phyloP scores from a whole-genome alignment of 2,888 invertebrate genomes.

The Cheilosia variabilis region DNA sequence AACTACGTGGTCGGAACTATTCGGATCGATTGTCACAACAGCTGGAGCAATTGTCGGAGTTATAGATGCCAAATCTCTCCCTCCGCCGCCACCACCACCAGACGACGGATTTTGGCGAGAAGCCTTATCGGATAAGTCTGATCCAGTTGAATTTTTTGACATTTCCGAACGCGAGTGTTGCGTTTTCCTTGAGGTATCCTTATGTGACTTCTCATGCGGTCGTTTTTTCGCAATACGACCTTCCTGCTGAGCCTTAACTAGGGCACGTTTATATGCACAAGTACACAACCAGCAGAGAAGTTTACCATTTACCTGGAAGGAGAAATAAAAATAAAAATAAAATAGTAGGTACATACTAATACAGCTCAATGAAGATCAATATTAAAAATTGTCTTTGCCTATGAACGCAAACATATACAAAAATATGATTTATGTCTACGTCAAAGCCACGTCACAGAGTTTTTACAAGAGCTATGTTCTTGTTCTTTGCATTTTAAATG shows the following conservation, averaged over 20 bases:
- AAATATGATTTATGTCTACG: slow-evolving; percentile 62
- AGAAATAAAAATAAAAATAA: slow-evolving; percentile 30
- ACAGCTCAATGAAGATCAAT: slow-evolving; percentile 14
- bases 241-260: slow-evolving; percentile 95
- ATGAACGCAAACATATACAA: slow-evolving; percentile 80
- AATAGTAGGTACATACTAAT: slow-evolving; percentile 5
- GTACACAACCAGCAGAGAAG: slow-evolving; percentile 98
- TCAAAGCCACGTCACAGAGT: slow-evolving; percentile 43
- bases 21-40: slow-evolving; percentile 87
- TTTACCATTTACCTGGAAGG: slow-evolving; percentile 95
- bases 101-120: slow-evolving; percentile 78
- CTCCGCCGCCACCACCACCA: slow-evolving; percentile 63
- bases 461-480: slow-evolving; percentile 3
- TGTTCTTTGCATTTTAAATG: slow-evolving; percentile 4
- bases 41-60: slow-evolving; percentile 79
- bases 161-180: slow-evolving; percentile 83
- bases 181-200: slow-evolving; percentile 83
- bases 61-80: slow-evolving; percentile 76
- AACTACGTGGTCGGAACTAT: slow-evolving; percentile 96
- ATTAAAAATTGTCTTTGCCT: slow-evolving; percentile 52
- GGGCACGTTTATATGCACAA: slow-evolving; percentile 94
- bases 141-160: slow-evolving; percentile 78
- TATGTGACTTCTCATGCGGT: slow-evolving; percentile 81
- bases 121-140: slow-evolving; percentile 82
- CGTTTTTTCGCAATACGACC: slow-evolving; percentile 85